These are phyloP conservation scores for Clusia tigrina DNA, from an alignment of 2,888 invertebrate genomes.

Conservation along the genomic window DNA sequence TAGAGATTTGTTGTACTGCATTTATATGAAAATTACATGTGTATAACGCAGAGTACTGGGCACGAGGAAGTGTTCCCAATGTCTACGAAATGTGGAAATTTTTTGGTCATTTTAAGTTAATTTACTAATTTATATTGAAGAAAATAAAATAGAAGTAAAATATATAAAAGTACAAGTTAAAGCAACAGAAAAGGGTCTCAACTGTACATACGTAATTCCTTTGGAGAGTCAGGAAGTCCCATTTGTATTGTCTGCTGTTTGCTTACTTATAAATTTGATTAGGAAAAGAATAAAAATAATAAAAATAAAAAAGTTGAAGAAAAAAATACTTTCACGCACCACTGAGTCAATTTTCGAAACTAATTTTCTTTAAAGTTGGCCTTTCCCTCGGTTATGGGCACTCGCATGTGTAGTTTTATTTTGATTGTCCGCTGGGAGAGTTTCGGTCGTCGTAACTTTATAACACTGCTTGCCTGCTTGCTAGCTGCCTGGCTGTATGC, in stretches of 20 bases:
- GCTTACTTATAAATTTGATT: background rate
- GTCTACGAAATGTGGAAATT: background rate
- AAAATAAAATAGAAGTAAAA: background rate
- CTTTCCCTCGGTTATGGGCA: background rate
- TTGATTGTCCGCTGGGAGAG: background rate
- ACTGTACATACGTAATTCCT: no score
- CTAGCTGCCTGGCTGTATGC: background rate
- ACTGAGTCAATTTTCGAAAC: slow-evolving; percentile 5
- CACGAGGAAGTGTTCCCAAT: no score
- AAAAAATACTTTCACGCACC: background rate
- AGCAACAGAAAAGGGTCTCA: no score
- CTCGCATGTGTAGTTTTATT: background rate
- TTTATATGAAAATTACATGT: no score
- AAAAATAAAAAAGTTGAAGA: no score
- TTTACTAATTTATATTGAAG: background rate
- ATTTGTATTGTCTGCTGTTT: background rate
- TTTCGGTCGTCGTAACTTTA: slow-evolving; percentile 5
- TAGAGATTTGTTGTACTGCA: no score
- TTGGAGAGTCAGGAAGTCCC: background rate
- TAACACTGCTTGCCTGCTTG: background rate
- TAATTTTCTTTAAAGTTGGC: slow-evolving; percentile 6
- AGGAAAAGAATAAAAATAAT: background rate
- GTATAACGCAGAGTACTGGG: no score
- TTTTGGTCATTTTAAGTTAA: background rate
- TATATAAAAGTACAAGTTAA: background rate